Base-by-base conservation (phyloP, 2,113 vertebrate genomes). In the Dasyornis broadbenti region DNA sequence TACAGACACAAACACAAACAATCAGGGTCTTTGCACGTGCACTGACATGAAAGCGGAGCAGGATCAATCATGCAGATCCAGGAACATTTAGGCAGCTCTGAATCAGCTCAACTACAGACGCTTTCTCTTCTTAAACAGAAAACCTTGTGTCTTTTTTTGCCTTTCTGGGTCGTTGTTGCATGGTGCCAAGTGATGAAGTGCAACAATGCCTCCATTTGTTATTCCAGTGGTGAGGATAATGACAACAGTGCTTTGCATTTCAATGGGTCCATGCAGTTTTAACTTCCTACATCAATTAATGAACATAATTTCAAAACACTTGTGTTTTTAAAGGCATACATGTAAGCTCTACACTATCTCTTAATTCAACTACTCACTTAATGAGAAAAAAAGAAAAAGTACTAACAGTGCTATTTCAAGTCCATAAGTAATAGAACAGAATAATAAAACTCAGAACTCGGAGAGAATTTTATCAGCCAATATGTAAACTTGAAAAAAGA, bases 241-340 rank as follows among this genome's bases (percentile, higher is more conserved):
- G 40, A 66, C 70, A 92, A 71, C 47, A 70, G 60, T 50, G 30
- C 52, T 93, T 81, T 96, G 90, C 77, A 85, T 86, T 95, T 94
- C 75, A 87, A 35, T 53, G 24, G 44, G 31, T 73, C 50, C 3
- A 16, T 19, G 66, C 35, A 78, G 68, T 86, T 95, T 82, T 61
- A 84, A 77, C 60, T 86, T 90, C 82, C 59, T 68, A 52, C 89
- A 80, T 91, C 68, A 89, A 89, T 85, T 89, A 89, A 92, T 66
- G 75, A 94, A 84, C 52, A 64, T 50, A 27, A 82, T 79, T 90
- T 93, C 81, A 86, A 80, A 96, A 91, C 70, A 57, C 27, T 70
- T 60, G 50, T 81, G 33, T 60, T 94, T 87, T 87, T 88, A 82
- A 94, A 79, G 59, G 79, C 76, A 39, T 28, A 39, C 50, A 45